These are phyloP conservation scores for Polydesmus complanatus DNA, from an alignment of 2,888 invertebrate species.

Conservation along the genomic window DNA sequence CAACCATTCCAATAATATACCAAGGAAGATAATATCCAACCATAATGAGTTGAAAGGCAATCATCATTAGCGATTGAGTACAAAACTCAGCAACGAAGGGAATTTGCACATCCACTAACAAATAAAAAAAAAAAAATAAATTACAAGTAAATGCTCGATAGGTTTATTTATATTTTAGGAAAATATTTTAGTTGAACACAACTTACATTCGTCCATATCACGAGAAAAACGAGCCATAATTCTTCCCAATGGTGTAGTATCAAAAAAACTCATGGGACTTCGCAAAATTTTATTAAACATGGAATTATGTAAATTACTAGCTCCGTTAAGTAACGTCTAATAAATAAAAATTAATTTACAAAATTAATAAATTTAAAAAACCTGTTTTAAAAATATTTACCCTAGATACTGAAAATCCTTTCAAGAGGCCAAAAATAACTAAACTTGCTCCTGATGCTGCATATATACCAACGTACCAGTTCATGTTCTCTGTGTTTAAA, in stretches of 20 bases:
- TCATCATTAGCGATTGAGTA: conserved; percentile 41
- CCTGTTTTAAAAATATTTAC: conserved; percentile 3
- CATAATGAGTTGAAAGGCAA: conserved; percentile 69
- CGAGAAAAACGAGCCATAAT: conserved; percentile 36
- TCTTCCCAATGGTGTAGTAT: conserved; percentile 34
- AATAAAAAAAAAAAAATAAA: neutral
- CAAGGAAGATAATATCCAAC: conserved; percentile 48
- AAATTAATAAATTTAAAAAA: neutral
- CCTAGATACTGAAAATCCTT: conserved; percentile 10
- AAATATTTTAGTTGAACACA: neutral
- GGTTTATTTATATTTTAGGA: too few species aligned
- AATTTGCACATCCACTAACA: conserved; percentile 36
- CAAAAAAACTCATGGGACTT: conserved; percentile 31
- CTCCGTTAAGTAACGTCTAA: conserved; percentile 12
- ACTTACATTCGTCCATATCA: conserved; percentile 36
- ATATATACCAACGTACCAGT: conserved; percentile 10
- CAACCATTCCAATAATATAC: conserved; percentile 14
- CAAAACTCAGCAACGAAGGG: conserved; percentile 40
- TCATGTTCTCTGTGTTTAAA: neutral
- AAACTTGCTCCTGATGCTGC: conserved; percentile 4
- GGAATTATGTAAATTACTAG: conserved; percentile 12
- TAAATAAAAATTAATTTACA: too few species aligned
- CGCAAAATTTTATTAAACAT: conserved; percentile 15
- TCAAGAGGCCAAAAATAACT: conserved; percentile 4
- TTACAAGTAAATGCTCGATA: conserved; percentile 3